phyloP scores from a whole-genome alignment of 2,888 invertebrate species.

The Ferrisia virgata region DNA sequence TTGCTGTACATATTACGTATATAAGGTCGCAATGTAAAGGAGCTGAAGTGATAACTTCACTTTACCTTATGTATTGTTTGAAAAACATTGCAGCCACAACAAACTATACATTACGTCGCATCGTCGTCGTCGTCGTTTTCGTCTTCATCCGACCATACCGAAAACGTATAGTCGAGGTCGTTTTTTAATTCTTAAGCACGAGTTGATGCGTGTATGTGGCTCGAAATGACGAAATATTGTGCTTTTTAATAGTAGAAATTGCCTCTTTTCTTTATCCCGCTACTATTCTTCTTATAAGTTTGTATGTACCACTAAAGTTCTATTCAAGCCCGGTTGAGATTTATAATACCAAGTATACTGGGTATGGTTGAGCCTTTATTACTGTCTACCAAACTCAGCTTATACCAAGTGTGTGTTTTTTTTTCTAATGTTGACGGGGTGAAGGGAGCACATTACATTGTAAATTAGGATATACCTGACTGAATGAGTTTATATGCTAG shows the following conservation, averaged over 20 bases:
- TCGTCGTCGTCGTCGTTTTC: neutral
- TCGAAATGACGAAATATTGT: conserved; percentile 20
- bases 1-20: neutral
- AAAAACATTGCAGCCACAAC: neutral
- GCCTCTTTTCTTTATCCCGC: neutral
- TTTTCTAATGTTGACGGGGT: neutral
- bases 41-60: neutral
- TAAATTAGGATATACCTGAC: neutral
- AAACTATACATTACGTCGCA: neutral
- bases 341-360: neutral
- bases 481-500: no score
- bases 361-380: neutral
- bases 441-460: neutral
- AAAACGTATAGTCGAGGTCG: neutral
- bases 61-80: neutral
- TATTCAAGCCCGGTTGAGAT: neutral
- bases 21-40: neutral
- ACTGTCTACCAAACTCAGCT: neutral
- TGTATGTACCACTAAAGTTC: neutral
- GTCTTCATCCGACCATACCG: neutral
- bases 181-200: neutral
- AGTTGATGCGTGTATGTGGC: neutral
- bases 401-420: neutral
- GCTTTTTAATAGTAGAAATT: conserved; percentile 23
- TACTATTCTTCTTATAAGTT: neutral